phyloP scores from a whole-genome alignment of 1,140 invertebrate genomes.

The Carposina sasakii region DNA sequence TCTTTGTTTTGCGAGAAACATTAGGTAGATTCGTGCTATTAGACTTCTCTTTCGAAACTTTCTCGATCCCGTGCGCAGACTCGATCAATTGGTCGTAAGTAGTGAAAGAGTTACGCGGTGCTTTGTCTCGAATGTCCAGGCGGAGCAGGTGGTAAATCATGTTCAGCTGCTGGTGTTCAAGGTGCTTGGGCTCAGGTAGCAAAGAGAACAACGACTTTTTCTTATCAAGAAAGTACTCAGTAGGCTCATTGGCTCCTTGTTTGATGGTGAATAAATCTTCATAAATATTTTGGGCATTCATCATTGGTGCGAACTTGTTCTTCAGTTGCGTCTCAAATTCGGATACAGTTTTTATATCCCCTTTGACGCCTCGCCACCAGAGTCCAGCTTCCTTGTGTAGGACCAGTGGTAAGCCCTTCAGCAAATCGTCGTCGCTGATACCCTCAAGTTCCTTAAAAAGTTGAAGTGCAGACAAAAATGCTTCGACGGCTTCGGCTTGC shows the following conservation, averaged over 20 bases:
- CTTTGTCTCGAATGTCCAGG: not conserved
- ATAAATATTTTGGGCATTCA: not conserved
- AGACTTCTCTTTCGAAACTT: not conserved
- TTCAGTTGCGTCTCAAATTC: not conserved
- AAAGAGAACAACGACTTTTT: not conserved
- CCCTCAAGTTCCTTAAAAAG: not conserved
- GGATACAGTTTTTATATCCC: not conserved
- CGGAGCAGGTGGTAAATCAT: not conserved
- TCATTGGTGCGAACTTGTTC: not conserved
- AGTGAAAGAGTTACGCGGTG: not conserved
- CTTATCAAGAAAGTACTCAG: not conserved
- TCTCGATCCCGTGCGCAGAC: not conserved
- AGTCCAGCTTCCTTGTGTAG: not conserved
- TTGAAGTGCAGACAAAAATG: not conserved
- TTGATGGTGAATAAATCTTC: not conserved
- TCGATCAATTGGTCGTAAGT: not conserved
- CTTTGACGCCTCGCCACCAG: constrained; percentile 1
- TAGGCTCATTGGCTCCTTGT: not conserved
- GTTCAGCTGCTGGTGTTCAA: not conserved
- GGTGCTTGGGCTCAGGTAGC: not conserved
- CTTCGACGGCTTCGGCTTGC: not conserved
- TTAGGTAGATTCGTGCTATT: not conserved
- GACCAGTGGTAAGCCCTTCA: not conserved
- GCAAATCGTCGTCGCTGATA: not conserved
- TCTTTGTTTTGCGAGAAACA: not conserved